Evolutionary conservation across 2,113 vertebrate species (phyloP).

Genomic region (Phainopepla nitens): DNA sequence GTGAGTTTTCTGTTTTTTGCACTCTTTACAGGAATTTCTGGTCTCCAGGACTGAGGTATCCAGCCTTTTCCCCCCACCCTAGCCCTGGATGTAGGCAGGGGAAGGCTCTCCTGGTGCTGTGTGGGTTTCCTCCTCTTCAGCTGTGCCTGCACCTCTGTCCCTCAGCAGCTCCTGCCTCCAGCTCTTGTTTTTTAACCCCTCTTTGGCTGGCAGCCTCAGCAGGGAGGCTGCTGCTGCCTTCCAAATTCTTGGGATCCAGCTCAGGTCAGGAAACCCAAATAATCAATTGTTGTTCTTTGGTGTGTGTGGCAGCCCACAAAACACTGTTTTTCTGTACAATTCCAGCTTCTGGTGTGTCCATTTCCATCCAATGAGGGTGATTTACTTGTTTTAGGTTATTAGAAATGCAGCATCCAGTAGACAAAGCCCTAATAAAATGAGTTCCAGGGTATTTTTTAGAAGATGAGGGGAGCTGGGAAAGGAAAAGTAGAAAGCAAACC

Average conservation of each 20-base stretch:
- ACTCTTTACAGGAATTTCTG: background rate
- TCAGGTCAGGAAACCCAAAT: background rate
- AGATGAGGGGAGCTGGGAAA: background rate
- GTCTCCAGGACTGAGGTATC: background rate
- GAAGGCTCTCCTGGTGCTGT: background rate
- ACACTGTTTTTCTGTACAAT: fast-evolving
- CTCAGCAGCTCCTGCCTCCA: background rate
- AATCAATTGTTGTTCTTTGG: background rate
- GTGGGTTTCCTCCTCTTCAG: background rate
- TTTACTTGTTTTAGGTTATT: background rate
- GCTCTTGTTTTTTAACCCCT: background rate
- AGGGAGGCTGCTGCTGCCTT: background rate
- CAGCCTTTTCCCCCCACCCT: background rate
- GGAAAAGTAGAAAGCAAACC: fast-evolving
- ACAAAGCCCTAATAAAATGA: background rate
- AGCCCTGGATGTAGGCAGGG: background rate
- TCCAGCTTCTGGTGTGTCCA: background rate
- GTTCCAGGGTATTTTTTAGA: background rate
- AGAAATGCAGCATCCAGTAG: background rate
- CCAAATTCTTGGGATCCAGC: background rate
- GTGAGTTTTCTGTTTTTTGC: background rate
- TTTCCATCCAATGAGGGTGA: background rate
- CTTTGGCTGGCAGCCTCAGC: background rate
- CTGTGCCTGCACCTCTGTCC: background rate
- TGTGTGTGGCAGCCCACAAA: background rate